Base-by-base conservation (phyloP, 2,113 vertebrate genomes). In the Willisornis vidua region DNA sequence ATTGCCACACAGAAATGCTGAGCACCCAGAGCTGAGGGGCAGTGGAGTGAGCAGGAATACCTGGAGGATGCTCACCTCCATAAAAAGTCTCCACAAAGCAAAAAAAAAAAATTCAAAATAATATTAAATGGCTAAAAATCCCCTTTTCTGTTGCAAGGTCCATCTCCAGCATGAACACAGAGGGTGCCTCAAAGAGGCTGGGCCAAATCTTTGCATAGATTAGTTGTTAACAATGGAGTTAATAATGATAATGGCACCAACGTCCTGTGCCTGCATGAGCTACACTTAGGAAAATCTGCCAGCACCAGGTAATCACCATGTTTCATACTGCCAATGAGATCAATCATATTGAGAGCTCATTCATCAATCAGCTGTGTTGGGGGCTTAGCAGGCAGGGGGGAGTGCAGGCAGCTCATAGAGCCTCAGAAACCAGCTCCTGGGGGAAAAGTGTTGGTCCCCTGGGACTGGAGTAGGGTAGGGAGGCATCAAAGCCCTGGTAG, bases 321-420 rank as follows among this genome's bases (percentile, higher is more conserved):
- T 85, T 94, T 94, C 85, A 80, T 43, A 12, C 51, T 15, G 37
- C 61, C 94, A 92, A 78, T 88, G 87, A 81, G 75, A 95, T 91
- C 94, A 95, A 86, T 96, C 95, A 89, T 49, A 62, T 82, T 1
- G 35, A 96, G 95, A 95, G 89, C 74, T 68, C 79, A 73, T 93
- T 94, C 92, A 91, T 91, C 93, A 78, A 43, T 75, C 89, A 77
- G 76, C 86, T 41, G 71, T 37, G 77, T 73, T 7, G 3, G 43
- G 66, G 90, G 45, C 14, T 59, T 26, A 26, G 66, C 39, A 16
- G 76, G 68, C n/a, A 4, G 26, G 63, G 51, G 54, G 72, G 26
- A 43, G 51, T 0, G 28, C 29, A 31, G 48, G 73, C 77, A 63
- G 57, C 59, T 41, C 7, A 1, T 51, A 9, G 5, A 1, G 4